Conservation (phyloP, 2,888 invertebrate genomes). For the Tortrix viridana region DNA sequence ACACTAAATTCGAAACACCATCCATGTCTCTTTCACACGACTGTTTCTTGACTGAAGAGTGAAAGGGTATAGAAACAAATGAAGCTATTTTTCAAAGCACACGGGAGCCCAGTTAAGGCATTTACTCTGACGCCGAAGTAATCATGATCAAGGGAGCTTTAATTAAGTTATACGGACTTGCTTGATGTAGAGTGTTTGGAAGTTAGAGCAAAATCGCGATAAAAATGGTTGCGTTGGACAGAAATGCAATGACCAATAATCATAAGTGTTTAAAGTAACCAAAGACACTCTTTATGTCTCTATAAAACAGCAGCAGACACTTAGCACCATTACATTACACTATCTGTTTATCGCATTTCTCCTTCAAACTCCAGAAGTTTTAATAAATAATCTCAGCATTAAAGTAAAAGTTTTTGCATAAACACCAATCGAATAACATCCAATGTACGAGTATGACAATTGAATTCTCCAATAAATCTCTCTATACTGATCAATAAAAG, state of each 20-base stretch:
- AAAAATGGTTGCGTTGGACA: constrained; percentile 13
- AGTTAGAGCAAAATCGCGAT: constrained; percentile 27
- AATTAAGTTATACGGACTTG: constrained; percentile 35
- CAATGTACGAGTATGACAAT: constrained; percentile 25
- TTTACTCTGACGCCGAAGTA: constrained; percentile 22
- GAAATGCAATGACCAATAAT: not conserved
- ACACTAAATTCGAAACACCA: constrained; percentile 9
- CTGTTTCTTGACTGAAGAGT: not conserved
- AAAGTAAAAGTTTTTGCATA: not conserved
- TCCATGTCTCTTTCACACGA: constrained; percentile 28
- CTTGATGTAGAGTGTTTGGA: constrained; percentile 25
- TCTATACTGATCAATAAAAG: constrained; percentile 27
- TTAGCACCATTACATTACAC: too few species aligned
- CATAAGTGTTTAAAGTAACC: too few species aligned
- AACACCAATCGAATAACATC: not conserved
- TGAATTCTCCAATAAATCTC: constrained; percentile 17
- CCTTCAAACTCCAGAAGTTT: not conserved
- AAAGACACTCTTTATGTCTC: too few species aligned
- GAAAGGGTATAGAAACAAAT: not conserved
- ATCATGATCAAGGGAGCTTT: constrained; percentile 30
- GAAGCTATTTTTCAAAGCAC: not conserved
- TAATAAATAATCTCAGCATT: not conserved
- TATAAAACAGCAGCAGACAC: too few species aligned
- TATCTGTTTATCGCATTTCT: not conserved
- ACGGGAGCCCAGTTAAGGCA: constrained; percentile 22